Base-by-base conservation (phyloP, 1,140 invertebrate genomes). In the Pentalonia nigronervosa region DNA sequence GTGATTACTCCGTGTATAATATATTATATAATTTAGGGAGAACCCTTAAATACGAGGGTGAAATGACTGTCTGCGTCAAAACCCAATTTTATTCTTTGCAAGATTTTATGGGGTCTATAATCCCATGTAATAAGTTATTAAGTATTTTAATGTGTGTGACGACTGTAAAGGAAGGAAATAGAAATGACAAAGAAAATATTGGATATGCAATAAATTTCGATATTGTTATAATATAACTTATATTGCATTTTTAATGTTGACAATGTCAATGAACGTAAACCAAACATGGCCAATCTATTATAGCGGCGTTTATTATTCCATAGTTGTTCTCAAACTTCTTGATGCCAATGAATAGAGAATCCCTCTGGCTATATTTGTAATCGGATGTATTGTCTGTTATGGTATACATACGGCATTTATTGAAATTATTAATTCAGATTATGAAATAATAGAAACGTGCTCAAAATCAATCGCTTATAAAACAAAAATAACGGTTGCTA, bases 191-290 rank as follows among this genome's bases (percentile, higher is more conserved):
- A 48, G 67, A 92, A 41, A 48, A 83, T 36, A 83, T 83, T 36
- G 41, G 56, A 91, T 60, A 91, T 76, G 30, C 90, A 48, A 17
- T 81, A 92, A 48, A 83, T 83, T 92, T 92, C n/a, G 90, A 50
- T 92, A 83, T 20, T 92, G 36, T 91, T 91, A 48, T 76, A 76
- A n/a, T 91, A 48, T 76, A 76, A 17, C 60, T 76, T 86, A 21
- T 76, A 76, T 91, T 90, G 53, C 48, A 41, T 76, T 76, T 91
- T 91, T 47, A 8, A 23, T 17, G 8, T 76, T n/a, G 47, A 25
- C 76, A 14, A 36, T 92, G 67, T 83, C 90, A 92, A 83, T 83
- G 90, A 83, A 92, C 90, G 90, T 83, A 91, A 91, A 81, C 30
- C 47, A n/a, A 76, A 76, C 30, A 76, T 76, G 17, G 14, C n/a